Base-by-base conservation (phyloP, 2,797 vertebrate genomes). In the Rhinogobio ventralis region DNA sequence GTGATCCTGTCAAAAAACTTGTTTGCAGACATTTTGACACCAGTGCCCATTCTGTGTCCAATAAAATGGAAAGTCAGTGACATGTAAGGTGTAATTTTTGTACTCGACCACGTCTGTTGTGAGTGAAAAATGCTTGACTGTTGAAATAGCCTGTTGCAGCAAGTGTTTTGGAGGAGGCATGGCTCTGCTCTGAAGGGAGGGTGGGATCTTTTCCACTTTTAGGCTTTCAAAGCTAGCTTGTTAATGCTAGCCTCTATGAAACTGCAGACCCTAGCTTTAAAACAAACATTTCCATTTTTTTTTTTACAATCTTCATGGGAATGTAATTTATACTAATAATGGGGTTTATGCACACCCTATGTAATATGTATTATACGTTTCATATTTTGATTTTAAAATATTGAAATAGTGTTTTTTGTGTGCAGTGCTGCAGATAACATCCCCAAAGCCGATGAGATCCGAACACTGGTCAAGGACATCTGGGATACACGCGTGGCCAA, bases 401-500 rank as follows among this genome's bases (percentile, higher is more conserved):
- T 42, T 7, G 4, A 1, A 25, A 55, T 5, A 19, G 23, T 45
- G 11, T 45, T 36, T 73, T 75, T 88, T 49, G 88, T 82, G 2
- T 66, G 11, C 33, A 99, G 98, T 0, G 97, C 97, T 2, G 97
- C 97, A 0, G 98, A 99, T 93, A 97, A 99, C 92, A 98, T 99
- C 86, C 97, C 98, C 0, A 97, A 95, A 90, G 98, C 98, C 0
- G 98, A 99, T 2, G 96, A 97, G 89, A 99, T 99, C 89, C 95
- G 98, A 33, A 99, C 97, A 0, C 93, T 99, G 89, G 94, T 99
- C 87, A 99, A 99, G 93, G 98, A 99, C 82, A 96, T 96, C 66
- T 99, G 98, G 98, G 98, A 99, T 92, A 99, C 97, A 0, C 96
- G 98, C 1, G 89, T 97, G 1, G 98, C 98, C 87, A 99, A 99